Conservation (phyloP, 2,113 vertebrate species). For the Pseudopipra pipra region DNA sequence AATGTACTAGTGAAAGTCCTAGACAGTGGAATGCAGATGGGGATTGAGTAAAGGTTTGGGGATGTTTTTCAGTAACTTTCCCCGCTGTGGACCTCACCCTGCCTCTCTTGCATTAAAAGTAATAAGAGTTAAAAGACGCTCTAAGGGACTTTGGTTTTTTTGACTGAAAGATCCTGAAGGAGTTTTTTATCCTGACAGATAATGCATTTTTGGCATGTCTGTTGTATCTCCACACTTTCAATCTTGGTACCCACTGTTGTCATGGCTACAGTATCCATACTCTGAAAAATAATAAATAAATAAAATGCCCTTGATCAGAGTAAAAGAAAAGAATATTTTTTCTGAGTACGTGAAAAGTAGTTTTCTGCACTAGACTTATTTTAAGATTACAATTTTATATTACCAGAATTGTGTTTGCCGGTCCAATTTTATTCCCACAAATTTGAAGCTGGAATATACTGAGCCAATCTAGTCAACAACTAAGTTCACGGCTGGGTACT, state of each 20-base stretch:
- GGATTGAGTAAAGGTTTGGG: not conserved
- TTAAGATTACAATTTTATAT: not conserved
- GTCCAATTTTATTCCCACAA: not conserved
- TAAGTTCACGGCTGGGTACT: accelerated
- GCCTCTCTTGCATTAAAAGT: not conserved
- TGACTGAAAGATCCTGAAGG: not conserved
- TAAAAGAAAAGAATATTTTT: not conserved
- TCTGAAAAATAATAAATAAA: not conserved
- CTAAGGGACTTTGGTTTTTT: not conserved
- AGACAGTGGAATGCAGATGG: not conserved
- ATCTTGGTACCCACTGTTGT: not conserved
- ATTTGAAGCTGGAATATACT: not conserved
- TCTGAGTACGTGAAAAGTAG: not conserved
- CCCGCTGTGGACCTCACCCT: not conserved
- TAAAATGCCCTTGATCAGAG: not conserved
- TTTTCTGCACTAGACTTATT: not conserved
- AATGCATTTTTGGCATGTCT: not conserved
- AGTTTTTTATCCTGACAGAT: not conserved
- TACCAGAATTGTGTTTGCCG: not conserved
- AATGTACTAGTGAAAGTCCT: not conserved
- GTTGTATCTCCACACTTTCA: not conserved
- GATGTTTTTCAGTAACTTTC: not conserved
- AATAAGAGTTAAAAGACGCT: not conserved
- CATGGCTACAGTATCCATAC: not conserved
- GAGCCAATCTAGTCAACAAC: not conserved